These are phyloP conservation scores for Gerris buenoi DNA, from an alignment of 1,140 invertebrate species.

Conservation along the genomic window DNA sequence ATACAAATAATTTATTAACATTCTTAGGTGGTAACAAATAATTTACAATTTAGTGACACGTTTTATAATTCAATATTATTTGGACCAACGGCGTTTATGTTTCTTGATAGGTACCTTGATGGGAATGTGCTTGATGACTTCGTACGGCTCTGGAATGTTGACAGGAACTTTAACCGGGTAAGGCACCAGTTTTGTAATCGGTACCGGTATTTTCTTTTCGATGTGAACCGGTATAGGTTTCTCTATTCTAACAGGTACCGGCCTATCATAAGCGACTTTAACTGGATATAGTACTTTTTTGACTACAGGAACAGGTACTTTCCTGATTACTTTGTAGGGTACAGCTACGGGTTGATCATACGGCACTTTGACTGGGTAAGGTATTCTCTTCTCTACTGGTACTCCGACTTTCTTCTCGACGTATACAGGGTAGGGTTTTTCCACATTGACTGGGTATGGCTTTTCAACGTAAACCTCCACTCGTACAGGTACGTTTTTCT, in stretches of 20 bases:
- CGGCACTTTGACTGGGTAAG: slow-evolving; percentile 13
- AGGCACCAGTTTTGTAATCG: slow-evolving; percentile 6
- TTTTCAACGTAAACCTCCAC: slow-evolving; percentile 26
- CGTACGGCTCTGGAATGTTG: background rate
- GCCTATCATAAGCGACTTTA: slow-evolving; percentile 7
- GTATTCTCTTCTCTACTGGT: slow-evolving; percentile 11
- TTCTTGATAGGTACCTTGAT: background rate
- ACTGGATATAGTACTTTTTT: slow-evolving; percentile 7
- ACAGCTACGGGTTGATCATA: slow-evolving; percentile 9
- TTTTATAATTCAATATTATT: background rate
- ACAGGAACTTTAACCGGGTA: slow-evolving; percentile 3
- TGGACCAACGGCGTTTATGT: background rate
- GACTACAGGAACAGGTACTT: slow-evolving; percentile 8
- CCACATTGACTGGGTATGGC: slow-evolving; percentile 7
- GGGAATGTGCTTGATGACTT: background rate
- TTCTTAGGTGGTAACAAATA: background rate
- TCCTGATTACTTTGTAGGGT: background rate
- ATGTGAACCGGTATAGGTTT: slow-evolving; percentile 7
- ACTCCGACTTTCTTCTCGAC: slow-evolving; percentile 10
- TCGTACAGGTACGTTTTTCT: slow-evolving; percentile 31
- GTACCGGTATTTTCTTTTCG: slow-evolving; percentile 9
- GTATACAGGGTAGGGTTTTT: slow-evolving; percentile 8
- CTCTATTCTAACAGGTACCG: slow-evolving; percentile 1
- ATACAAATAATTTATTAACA: background rate
- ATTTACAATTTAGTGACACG: background rate